phyloP scores from a whole-genome alignment of 1,140 invertebrate genomes.

The Frieseomelitta varia region DNA sequence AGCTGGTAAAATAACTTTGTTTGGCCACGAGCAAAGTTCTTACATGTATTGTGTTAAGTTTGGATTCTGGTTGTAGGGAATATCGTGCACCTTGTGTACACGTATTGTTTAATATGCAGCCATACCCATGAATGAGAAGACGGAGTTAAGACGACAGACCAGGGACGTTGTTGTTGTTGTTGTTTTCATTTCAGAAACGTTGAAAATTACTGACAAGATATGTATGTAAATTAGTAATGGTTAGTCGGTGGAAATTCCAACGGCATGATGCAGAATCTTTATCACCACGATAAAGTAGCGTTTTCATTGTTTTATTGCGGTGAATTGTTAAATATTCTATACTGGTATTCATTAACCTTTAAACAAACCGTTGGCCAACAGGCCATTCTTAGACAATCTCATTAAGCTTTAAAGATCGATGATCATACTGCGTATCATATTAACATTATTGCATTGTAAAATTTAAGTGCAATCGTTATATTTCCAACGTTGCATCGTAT shows the following conservation, averaged over 20 bases:
- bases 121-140: not conserved
- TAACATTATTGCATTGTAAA: no score
- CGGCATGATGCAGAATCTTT: not conserved
- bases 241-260: not conserved
- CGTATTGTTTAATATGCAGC: not conserved
- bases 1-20: not conserved
- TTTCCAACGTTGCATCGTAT: no score
- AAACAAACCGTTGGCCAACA: no score
- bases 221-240: not conserved
- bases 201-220: not conserved
- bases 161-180: no score
- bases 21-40: not conserved
- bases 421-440: no score
- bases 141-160: not conserved
- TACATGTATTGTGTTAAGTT: not conserved
- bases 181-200: not conserved
- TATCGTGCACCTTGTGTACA: not conserved
- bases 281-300: no score
- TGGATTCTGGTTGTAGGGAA: not conserved
- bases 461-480: no score
- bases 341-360: no score
- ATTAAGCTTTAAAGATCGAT: no score
- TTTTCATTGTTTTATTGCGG: no score
- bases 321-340: no score
- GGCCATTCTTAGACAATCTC: no score